These are phyloP conservation scores for Alosa alosa DNA, from an alignment of 2,113 vertebrate species.

Conservation along the genomic window DNA sequence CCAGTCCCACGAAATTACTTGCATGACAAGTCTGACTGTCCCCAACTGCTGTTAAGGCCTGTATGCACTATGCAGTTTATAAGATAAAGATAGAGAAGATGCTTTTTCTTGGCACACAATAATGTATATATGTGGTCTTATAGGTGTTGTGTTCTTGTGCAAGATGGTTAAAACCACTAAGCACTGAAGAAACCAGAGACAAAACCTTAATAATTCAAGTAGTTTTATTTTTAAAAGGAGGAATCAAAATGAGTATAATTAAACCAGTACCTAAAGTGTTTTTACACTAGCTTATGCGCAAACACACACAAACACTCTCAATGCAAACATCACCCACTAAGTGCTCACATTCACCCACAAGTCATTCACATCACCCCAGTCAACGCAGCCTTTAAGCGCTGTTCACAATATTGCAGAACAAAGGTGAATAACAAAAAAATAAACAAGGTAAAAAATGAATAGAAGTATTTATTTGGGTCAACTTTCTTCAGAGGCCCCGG, in stretches of 20 bases:
- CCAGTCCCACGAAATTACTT: no score
- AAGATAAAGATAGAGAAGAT: no score
- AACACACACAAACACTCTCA: constrained; percentile 48
- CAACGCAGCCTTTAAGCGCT: background rate
- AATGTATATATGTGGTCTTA: no score
- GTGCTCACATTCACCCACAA: constrained; percentile 11
- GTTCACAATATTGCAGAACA: constrained; percentile 3
- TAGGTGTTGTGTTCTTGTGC: no score
- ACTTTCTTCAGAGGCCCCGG: constrained; percentile 57
- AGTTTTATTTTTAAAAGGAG: constrained; percentile 76
- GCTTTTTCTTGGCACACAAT: no score
- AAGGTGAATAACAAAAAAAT: constrained; percentile 17
- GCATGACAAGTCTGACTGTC: background rate
- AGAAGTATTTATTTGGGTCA: constrained; percentile 71
- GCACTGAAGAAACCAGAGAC: constrained; percentile 47
- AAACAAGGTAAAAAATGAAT: constrained; percentile 62
- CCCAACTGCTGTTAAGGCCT: no score
- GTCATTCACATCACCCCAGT: constrained; percentile 1
- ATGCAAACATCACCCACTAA: background rate
- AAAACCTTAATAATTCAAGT: constrained; percentile 62
- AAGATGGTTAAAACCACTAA: no score
- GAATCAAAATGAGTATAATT: constrained; percentile 65
- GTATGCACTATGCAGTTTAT: no score
- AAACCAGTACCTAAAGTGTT: constrained; percentile 72
- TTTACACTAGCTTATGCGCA: constrained; percentile 67